These are phyloP conservation scores for Catalaphyllia jardinei DNA, from an alignment of 64 coral and sea anemone genomes.

Conservation along the genomic window DNA sequence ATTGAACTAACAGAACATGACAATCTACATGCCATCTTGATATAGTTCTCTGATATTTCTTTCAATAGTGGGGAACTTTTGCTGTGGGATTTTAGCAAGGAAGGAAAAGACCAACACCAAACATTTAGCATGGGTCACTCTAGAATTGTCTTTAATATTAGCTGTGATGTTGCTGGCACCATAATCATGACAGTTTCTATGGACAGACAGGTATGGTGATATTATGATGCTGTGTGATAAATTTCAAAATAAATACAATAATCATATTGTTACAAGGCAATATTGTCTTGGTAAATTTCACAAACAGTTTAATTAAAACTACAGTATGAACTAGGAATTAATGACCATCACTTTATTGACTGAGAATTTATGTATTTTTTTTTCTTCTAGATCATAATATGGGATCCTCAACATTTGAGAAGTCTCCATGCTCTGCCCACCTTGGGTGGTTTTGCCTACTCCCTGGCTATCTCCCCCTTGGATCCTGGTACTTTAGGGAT, in stretches of 20 bases:
- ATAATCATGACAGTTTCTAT: slow-evolving; percentile 82
- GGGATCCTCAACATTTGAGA: slow-evolving; percentile 54
- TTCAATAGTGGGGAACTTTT: slow-evolving; percentile 80
- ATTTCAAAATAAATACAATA: too few species aligned
- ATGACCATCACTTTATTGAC: neutral
- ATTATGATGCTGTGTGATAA: neutral
- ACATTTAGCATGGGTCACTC: slow-evolving; percentile 82
- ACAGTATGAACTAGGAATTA: too few species aligned
- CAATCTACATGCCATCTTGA: too few species aligned
- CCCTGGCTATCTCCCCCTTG: slow-evolving; percentile 71
- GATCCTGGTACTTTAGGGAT: slow-evolving; percentile 88
- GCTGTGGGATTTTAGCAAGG: slow-evolving; percentile 71
- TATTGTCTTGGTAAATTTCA: too few species aligned
- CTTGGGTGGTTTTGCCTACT: slow-evolving; percentile 92
- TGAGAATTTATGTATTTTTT: neutral
- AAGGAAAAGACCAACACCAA: slow-evolving; percentile 63
- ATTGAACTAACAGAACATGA: too few species aligned
- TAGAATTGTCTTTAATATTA: slow-evolving; percentile 91
- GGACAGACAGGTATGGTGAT: slow-evolving; percentile 84
- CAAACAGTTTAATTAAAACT: too few species aligned
- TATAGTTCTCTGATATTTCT: neutral
- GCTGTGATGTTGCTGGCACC: slow-evolving; percentile 39
- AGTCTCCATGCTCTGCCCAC: slow-evolving; percentile 66
- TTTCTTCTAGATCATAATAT: slow-evolving; percentile 76
- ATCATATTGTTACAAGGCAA: too few species aligned